Conservation (phyloP, 2,797 vertebrate genomes). For the Schizothorax lantsangensis region DNA sequence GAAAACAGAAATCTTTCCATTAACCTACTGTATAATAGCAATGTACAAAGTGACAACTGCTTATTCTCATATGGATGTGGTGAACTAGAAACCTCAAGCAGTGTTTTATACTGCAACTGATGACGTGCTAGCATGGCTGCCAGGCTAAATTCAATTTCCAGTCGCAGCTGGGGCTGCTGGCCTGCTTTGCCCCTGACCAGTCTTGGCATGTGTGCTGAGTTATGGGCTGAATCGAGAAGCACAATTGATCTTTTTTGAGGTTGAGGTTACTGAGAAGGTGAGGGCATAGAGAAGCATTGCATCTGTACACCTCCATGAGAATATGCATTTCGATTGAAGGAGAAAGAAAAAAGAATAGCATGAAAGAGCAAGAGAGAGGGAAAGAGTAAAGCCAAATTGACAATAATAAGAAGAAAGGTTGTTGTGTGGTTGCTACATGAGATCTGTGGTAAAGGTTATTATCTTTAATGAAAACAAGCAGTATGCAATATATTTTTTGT, state of each 20-base stretch:
- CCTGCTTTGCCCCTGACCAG: conserved; percentile 20
- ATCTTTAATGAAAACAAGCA: not conserved
- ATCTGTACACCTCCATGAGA: not conserved
- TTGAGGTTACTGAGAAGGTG: not conserved
- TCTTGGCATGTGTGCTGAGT: conserved; percentile 33
- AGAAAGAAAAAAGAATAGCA: not conserved
- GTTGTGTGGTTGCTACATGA: not conserved
- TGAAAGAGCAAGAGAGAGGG: not conserved
- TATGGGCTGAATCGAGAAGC: conserved; percentile 36
- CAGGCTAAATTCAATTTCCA: conserved; percentile 41
- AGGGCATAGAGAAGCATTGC: not conserved
- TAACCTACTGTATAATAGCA: not conserved
- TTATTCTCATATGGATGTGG: not conserved
- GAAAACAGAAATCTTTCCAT: not conserved
- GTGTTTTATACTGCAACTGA: conserved; percentile 18
- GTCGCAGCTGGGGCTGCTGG: conserved; percentile 32
- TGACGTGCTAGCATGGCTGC: conserved; percentile 12
- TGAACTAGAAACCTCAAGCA: not conserved
- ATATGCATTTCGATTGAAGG: not conserved
- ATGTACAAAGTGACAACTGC: not conserved
- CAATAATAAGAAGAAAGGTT: not conserved
- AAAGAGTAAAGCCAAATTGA: not conserved
- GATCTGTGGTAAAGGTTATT: not conserved
- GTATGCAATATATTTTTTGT: not conserved
- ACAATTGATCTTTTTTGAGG: conserved; percentile 28